Evolutionary conservation across 2,797 vertebrate genomes (phyloP).

Genomic region (Benthosema pterotum): DNA sequence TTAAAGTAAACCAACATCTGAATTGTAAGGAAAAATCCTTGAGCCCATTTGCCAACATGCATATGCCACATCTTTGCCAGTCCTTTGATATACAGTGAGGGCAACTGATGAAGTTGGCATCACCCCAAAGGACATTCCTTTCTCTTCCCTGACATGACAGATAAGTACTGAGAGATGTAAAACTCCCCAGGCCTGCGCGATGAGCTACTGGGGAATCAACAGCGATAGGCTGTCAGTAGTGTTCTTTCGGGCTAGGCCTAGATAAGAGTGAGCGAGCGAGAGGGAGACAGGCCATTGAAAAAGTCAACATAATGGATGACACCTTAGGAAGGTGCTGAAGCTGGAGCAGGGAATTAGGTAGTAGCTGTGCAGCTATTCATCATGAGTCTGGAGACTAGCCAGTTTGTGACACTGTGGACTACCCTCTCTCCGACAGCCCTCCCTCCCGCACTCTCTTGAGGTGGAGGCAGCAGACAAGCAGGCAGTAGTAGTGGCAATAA

Average conservation of each 20-base stretch:
- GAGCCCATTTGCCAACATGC: constrained; percentile 55
- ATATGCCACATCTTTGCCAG: constrained; percentile 5
- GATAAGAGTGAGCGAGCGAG: constrained; percentile 44
- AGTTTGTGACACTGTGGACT: constrained; percentile 40
- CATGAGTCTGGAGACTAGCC: constrained; percentile 57
- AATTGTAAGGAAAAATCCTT: constrained; percentile 63
- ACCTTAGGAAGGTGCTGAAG: constrained; percentile 59
- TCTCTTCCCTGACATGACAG: constrained; percentile 57
- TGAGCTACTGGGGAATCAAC: constrained; percentile 59
- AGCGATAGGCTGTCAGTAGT: constrained; percentile 67
- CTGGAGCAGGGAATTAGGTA: constrained; percentile 64
- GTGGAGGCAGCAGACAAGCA: constrained; percentile 2
- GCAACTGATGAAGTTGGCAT: constrained; percentile 70
- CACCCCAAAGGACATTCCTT: constrained; percentile 60
- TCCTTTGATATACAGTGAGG: constrained; percentile 60
- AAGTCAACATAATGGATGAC: constrained; percentile 70
- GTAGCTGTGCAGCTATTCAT: constrained; percentile 65
- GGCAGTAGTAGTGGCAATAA: constrained; percentile 33
- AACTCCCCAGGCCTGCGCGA: constrained; percentile 54
- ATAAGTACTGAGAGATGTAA: constrained; percentile 65
- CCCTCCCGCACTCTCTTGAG: constrained; percentile 8
- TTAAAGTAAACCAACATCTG: constrained; percentile 58
- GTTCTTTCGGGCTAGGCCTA: constrained; percentile 39
- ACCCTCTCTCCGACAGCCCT: constrained; percentile 18
- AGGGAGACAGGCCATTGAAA: constrained; percentile 54